Evolutionary conservation across 2,113 vertebrate species (phyloP).

Genomic region (Chlorodrepanis virens): DNA sequence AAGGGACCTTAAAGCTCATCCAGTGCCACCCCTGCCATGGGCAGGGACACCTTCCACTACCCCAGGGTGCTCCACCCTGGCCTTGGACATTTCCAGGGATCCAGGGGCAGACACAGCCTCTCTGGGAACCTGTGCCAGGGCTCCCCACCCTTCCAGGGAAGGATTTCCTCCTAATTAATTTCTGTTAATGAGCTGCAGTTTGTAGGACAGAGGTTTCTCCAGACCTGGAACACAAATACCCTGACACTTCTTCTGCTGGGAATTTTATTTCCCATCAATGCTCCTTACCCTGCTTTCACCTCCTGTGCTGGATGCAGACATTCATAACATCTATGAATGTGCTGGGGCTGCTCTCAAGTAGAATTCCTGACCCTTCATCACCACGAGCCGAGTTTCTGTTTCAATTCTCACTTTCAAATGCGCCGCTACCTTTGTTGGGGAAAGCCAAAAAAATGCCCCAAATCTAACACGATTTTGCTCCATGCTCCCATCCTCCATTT

Average conservation of each 20-base stretch:
- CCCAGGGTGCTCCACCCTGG: background rate
- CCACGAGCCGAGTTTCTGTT: background rate
- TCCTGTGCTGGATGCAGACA: background rate
- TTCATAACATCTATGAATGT: fast-evolving
- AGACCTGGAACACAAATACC: background rate
- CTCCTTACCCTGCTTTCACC: background rate
- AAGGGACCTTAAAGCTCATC: background rate
- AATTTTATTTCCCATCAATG: background rate
- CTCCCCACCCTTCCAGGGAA: background rate
- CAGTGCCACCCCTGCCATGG: background rate
- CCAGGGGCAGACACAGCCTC: background rate
- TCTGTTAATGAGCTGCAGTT: background rate
- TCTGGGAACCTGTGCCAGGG: background rate
- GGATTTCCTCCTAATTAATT: background rate
- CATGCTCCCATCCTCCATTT: background rate
- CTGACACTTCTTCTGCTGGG: background rate
- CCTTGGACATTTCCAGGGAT: background rate
- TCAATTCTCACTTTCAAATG: background rate
- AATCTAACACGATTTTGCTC: background rate
- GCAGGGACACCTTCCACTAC: background rate
- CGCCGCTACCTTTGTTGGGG: background rate
- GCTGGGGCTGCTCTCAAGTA: background rate
- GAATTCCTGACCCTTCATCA: background rate
- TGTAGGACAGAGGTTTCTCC: background rate
- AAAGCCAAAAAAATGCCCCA: background rate